phyloP scores from a whole-genome alignment of 2,888 invertebrate species.

The Dicyrtoma fusca region DNA sequence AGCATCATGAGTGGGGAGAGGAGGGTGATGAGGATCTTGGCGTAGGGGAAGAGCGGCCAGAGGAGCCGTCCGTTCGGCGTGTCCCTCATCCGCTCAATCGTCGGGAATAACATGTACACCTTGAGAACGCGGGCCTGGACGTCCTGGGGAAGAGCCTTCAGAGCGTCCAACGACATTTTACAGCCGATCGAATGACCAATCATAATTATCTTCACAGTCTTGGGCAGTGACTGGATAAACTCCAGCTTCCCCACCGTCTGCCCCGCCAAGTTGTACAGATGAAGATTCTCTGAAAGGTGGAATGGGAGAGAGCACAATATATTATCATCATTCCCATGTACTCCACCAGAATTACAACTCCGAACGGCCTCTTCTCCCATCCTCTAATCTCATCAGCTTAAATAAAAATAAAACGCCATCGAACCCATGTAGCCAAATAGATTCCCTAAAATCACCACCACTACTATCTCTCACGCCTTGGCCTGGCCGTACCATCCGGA shows the following conservation, averaged over 20 bases:
- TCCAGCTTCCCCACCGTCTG: constrained; percentile 79
- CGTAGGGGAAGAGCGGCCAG: constrained; percentile 66
- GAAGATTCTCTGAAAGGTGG: constrained; percentile 61
- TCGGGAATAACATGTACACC: constrained; percentile 80
- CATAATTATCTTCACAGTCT: constrained; percentile 74
- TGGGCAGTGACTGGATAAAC: constrained; percentile 75
- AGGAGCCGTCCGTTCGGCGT: constrained; percentile 74
- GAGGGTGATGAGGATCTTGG: constrained; percentile 26
- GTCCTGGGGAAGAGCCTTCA: constrained; percentile 62
- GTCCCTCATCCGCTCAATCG: constrained; percentile 78
- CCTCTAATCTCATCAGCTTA: no score
- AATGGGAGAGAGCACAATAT: no score
- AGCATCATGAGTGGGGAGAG: constrained; percentile 32
- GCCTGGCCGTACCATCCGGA: no score
- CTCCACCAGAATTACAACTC: no score
- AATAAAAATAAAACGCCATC: no score
- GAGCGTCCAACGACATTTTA: constrained; percentile 76
- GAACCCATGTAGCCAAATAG: no score
- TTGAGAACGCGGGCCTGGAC: constrained; percentile 24
- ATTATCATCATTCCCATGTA: no score
- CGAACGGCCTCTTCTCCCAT: no score
- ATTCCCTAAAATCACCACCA: no score
- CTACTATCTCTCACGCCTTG: no score
- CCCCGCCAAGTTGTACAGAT: constrained; percentile 73
- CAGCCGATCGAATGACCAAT: constrained; percentile 91